Evolutionary conservation across 2,797 vertebrate species (phyloP), one percentile per base, ranked within the genome.

Genomic region (Mallotus villosus): DNA sequence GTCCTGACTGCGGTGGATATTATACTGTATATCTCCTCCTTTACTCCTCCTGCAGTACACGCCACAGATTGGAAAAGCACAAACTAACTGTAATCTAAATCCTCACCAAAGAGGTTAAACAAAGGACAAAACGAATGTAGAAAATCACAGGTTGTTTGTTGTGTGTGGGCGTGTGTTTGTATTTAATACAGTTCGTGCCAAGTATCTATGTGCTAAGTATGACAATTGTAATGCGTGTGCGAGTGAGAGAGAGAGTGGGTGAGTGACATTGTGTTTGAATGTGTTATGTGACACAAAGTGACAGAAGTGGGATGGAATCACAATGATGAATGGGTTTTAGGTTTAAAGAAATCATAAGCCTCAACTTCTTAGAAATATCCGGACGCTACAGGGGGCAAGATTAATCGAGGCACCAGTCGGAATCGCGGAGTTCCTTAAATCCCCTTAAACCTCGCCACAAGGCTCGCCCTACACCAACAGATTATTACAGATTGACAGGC

Each of bases 371-470:
- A 63, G 61, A 63, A n/a, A 34, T 37, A n/a, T 63, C 17, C 27
- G 27, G 29, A 32, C 12, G 27, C 24, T 16, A 62, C 24, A 29
- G 22, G 55, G 25, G 24, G 41, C 3, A 58, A 68, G 79, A 84
- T 84, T 80, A 77, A 59, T 74, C 49, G 41, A 67, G 21, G 71
- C 46, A 55, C 57, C 68, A 25, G 19, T 24, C 1, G 49, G 21
- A 63, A 63, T n/a, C 76, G 37, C 68, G 46, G 29, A 82, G 80
- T 9, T 63, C 72, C 57, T 19, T 67, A 73, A 78, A 82, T 75
- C 70, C 78, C 73, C 41, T 76, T 76, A 84, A 82, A 81, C 74
- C 81, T 79, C 69, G 70, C 70, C 63, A 57, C 70, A 79, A 70
- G 71, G 32, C 75, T 75, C 49, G 53, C 59, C 60, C 16, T 49